These are phyloP conservation scores for Synergus itoensis DNA, from an alignment of 2,888 invertebrate species.

Conservation along the genomic window DNA sequence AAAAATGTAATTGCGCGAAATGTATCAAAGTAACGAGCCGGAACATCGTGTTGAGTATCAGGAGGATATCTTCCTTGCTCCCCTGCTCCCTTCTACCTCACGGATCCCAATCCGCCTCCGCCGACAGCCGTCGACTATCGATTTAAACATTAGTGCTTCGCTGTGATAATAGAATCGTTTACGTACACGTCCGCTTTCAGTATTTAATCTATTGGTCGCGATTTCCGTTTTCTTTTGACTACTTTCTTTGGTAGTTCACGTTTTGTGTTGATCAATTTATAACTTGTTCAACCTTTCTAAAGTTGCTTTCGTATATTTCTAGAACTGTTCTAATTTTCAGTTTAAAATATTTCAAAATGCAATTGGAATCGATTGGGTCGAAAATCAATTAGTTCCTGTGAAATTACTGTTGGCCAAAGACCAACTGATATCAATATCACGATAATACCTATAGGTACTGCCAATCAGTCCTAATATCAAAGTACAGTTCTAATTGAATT, in stretches of 20 bases:
- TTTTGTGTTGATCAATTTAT: constrained; percentile 20
- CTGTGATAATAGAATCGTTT: constrained; percentile 45
- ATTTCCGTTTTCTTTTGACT: constrained; percentile 41
- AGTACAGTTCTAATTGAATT: constrained; percentile 3
- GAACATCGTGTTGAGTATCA: constrained; percentile 44
- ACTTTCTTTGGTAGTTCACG: not conserved
- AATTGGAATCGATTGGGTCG: no score
- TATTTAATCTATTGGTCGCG: constrained; percentile 30
- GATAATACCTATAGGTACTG: not conserved
- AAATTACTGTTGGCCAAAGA: not conserved
- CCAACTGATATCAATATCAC: not conserved
- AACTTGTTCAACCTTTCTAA: constrained; percentile 8
- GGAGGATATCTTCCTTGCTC: constrained; percentile 41
- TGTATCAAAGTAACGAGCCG: constrained; percentile 57
- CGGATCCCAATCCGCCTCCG: constrained; percentile 32
- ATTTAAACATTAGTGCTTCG: constrained; percentile 69
- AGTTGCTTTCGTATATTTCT: not conserved
- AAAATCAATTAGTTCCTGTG: no score
- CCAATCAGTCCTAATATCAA: constrained; percentile 9
- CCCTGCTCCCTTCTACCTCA: constrained; percentile 35
- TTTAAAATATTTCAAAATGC: not conserved
- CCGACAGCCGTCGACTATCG: constrained; percentile 61
- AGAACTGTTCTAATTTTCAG: no score
- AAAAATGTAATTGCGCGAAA: constrained; percentile 57
- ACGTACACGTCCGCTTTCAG: constrained; percentile 32